Evolutionary conservation across 2,797 vertebrate species (phyloP), one percentile per base, ranked within the genome.

Genomic region (Coendou prehensilis): DNA sequence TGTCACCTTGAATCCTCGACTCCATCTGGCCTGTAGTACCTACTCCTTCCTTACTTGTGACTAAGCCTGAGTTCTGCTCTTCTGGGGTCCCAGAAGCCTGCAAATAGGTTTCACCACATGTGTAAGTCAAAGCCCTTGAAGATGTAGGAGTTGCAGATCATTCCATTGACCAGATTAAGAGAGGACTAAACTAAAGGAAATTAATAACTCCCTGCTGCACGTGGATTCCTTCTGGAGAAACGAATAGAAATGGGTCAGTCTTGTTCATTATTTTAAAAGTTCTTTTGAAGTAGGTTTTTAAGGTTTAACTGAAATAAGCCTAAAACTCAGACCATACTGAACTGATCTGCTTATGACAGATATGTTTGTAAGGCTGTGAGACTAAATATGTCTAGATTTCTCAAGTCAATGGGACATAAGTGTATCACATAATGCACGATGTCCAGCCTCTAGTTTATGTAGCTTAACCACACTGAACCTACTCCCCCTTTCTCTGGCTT

Each of bases 221-320:
- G 23, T 0, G 6, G 23, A 26, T 28, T 75, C 45, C 73, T 47
- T 28, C 45, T 47, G 45, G 26, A 75, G 41, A 75, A 75, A 28
- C 23, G 23, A 75, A 75, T 6, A 75, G 73, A 75, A 75, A 15
- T 14, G 28, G 75, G 18, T 50, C 23, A 11, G 85, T 73, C 30
- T 71, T 15, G 5, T 57, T 87, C 28, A 54, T 87, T 61, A 15
- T 83, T 61, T 56, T 41, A 26, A n/a, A 83, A 64, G 14, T 67
- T 63, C 50, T 61, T 82, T 30, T 94, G 63, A 89, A 93, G 69
- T 26, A 52, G 20, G 7, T 45, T 87, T 89, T 82, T 91, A 79
- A 89, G 73, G 54, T 79, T 94, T 56, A 33, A 56, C 26, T 23
- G 22, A 91, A 89, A 87, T 91, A 89, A 92, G 82, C 71, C 75